Percentiles rank a stretch among this genome's conserved stretches.
Evolutionary conservation across 2,113 vertebrate genomes (phyloP).

Genomic region (Bos taurus): ARS-UCD2.0 NC_037332.1:7468001-7468500

Average conservation of each 20-base stretch:
- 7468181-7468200: background rate
- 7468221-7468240: rapidly evolving
- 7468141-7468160: background rate
- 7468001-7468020: background rate
- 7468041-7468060: background rate
- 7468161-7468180: background rate
- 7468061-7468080: background rate
- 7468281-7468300: background rate
- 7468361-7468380: background rate
- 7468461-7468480: background rate
- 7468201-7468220: background rate
- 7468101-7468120: background rate
- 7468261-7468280: background rate
- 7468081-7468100: background rate
- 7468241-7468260: background rate
- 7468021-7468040: background rate
- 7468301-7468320: background rate
- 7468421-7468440: background rate
- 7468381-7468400: background rate
- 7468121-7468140: background rate
- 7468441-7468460: background rate
- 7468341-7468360: background rate
- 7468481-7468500: background rate
- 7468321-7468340: background rate
- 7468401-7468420: background rate